Percentiles rank a stretch among this genome's conserved stretches.
phyloP scores from a whole-genome alignment of 2,113 vertebrate genomes.

The Arvicanthis niloticus region DNA sequence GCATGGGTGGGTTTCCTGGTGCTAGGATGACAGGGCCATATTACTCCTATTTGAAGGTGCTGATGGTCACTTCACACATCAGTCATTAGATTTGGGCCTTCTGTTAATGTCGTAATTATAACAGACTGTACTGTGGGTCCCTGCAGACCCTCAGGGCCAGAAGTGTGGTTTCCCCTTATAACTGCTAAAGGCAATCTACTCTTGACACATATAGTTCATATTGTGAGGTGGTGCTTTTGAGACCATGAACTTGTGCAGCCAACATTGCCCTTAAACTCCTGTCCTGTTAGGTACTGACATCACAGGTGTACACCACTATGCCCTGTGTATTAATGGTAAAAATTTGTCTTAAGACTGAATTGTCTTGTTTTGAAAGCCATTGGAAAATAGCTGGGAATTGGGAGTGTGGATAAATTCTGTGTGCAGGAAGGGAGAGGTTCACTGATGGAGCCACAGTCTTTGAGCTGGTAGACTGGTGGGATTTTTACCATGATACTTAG shows the following conservation, averaged over 20 bases:
- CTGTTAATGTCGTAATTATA: neutral
- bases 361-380: neutral
- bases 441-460: neutral
- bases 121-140: neutral
- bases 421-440: too few species aligned
- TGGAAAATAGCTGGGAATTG: neutral
- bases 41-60: too few species aligned
- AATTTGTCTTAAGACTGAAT: neutral
- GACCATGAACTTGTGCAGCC: neutral
- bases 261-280: neutral
- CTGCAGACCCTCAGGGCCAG: too few species aligned
- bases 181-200: neutral
- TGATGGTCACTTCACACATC: neutral
- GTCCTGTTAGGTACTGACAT: neutral
- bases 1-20: accelerated
- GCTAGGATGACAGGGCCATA: accelerated
- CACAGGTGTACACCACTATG: neutral
- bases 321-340: neutral
- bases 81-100: neutral
- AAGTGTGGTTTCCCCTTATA: neutral
- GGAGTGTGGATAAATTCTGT: neutral
- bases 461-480: neutral
- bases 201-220: neutral
- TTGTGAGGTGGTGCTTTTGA: neutral
- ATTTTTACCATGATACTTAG: neutral